Base-by-base conservation (phyloP, 2,888 invertebrate species). In the Gibbula magus region DNA sequence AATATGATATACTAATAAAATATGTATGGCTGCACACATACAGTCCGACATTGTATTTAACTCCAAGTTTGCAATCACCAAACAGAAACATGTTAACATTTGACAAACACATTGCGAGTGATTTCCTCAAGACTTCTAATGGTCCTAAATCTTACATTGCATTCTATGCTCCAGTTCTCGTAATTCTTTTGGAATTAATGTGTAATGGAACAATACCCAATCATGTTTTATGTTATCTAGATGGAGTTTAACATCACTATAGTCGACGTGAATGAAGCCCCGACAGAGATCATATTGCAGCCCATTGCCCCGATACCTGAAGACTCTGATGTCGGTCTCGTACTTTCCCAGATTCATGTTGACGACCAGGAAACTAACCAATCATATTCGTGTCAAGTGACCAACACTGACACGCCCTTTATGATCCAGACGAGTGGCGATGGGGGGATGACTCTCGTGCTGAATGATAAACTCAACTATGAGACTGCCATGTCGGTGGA, bases 261-360 rank as follows among this genome's bases (percentile, higher is more conserved):
- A 2, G 79, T 75, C 16, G 85, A 88, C 79, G 79, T 79, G 3
- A 88, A 88, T 53, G 88, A 88, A 29, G 82, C 86, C 22, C 87
- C 87, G 2, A 77, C 75, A n/a, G 83, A 82, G 18, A 86, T 88
- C 18, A 76, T 85, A 8, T 61, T 83, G 29, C 73, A 32, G 0
- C 67, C 74, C 4, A 29, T 85, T 8, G 25, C 67, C 7, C 35
- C 78, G 0, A 54, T 87, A 5, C 76, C 82, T 1, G 88, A 88
- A 75, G 80, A 85, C 80, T 66, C 83, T 18, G 35, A 54, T 10
- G 29, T 75, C 13, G 79, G 77, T 4, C 77, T 83, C 5, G 79
- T 84, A 2, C 61, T 88, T 10, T 70, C 83, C 16, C 39, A 78
- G 7, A 77, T 88, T 18, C 77, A 78, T 25, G 85, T 88, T 20